Conservation (phyloP, 1,140 invertebrate genomes). For the Pachyrhynchus sulphureomaculatus region DNA sequence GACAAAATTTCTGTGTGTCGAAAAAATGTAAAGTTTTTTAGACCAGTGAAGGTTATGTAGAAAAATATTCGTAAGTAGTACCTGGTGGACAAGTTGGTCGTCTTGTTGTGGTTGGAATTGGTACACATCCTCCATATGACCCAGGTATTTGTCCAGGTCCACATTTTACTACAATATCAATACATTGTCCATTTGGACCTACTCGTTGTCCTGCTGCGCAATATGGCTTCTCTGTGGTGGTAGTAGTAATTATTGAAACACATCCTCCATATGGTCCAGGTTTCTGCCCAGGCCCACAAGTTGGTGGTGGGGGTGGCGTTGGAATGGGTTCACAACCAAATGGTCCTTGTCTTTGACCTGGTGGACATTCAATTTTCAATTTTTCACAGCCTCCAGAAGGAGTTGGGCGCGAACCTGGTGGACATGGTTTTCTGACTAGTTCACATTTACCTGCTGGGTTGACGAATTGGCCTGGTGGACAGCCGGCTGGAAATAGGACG, state of each 20-base stretch:
- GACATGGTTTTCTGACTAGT: slow-evolving; percentile 12
- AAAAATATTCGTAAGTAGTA: no score
- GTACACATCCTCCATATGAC: slow-evolving; percentile 1
- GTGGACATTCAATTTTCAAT: no score
- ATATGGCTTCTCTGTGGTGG: neutral
- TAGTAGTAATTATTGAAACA: neutral
- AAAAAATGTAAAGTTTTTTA: no score
- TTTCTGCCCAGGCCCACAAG: slow-evolving; percentile 2
- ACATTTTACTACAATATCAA: slow-evolving; percentile 15
- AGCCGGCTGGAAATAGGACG: neutral
- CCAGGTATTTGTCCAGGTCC: slow-evolving; percentile 6
- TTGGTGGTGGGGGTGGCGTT: neutral
- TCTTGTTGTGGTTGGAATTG: slow-evolving; percentile 1
- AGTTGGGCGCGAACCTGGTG: slow-evolving; percentile 19
- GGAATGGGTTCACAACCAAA: neutral
- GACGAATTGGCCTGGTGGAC: slow-evolving; percentile 16
- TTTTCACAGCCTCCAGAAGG: slow-evolving; percentile 15
- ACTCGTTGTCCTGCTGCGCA: slow-evolving; percentile 29
- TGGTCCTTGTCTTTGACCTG: slow-evolving; percentile 9
- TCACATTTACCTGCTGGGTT: slow-evolving; percentile 9
- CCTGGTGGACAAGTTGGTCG: no score
- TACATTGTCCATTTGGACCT: slow-evolving; percentile 31
- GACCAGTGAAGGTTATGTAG: no score
- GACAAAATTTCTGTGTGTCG: no score
- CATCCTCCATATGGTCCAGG: slow-evolving; percentile 9